These are phyloP conservation scores for Channa maculata DNA, from an alignment of 2,113 vertebrate species.

Conservation along the genomic window DNA sequence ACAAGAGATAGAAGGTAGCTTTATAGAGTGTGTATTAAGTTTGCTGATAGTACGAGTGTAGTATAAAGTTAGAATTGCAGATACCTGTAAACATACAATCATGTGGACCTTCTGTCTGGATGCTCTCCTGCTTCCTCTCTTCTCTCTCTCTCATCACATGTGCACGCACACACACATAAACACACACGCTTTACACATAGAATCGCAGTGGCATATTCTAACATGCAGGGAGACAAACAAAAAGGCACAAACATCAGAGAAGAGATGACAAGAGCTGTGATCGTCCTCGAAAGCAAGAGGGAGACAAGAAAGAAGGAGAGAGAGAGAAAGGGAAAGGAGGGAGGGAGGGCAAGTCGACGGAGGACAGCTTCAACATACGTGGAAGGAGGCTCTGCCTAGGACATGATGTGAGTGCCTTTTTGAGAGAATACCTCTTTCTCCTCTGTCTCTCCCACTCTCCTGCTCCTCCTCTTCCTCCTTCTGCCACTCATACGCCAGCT, in stretches of 20 bases:
- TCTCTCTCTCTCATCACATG: conserved; percentile 43
- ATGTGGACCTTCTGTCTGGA: conserved; percentile 71
- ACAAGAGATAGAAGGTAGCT: not conserved
- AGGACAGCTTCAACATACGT: conserved; percentile 73
- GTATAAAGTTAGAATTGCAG: too few species aligned
- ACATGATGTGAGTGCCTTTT: conserved; percentile 86
- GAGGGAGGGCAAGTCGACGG: conserved; percentile 54
- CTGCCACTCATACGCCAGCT: conserved; percentile 66
- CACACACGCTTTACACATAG: conserved; percentile 53
- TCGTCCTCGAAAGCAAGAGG: conserved; percentile 51
- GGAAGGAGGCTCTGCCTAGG: conserved; percentile 75
- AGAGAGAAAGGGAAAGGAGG: conserved; percentile 28
- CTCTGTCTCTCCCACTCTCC: conserved; percentile 3
- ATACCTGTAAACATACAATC: conserved; percentile 32
- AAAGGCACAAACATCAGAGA: conserved; percentile 56
- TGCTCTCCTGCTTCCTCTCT: conserved; percentile 41
- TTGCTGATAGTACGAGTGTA: not conserved
- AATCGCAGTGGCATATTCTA: conserved; percentile 68
- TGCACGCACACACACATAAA: conserved; percentile 25
- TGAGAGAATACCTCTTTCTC: conserved; percentile 42
- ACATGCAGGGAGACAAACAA: conserved; percentile 66
- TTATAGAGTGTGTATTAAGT: not conserved
- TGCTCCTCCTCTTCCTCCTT: conserved; percentile 49
- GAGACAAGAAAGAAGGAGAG: conserved; percentile 22
- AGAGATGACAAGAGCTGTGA: conserved; percentile 58